Conservation (phyloP, 2,888 invertebrate species). For the Argyresthia albistria region DNA sequence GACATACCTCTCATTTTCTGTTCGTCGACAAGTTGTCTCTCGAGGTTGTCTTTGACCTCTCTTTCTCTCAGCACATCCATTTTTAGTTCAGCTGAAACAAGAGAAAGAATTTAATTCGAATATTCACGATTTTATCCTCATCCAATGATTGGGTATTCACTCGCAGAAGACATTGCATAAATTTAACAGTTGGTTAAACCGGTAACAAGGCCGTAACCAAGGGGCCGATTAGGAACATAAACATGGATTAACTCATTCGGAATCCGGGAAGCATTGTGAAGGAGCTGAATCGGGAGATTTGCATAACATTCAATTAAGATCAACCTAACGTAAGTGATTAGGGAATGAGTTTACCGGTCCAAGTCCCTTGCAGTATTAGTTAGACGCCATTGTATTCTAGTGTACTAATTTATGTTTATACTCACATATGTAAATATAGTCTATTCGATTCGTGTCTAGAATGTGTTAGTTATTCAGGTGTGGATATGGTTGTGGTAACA, state of each 20-base stretch:
- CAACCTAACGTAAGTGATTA: constrained; percentile 64
- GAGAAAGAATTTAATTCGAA: constrained; percentile 12
- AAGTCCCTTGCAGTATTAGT: background rate
- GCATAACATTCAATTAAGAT: constrained; percentile 71
- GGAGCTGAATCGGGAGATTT: constrained; percentile 69
- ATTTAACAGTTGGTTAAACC: constrained; percentile 61
- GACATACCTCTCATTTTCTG: constrained; percentile 94
- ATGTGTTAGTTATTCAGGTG: no score
- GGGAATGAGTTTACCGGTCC: constrained; percentile 46
- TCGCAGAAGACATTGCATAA: constrained; percentile 60
- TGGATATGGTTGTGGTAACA: no score
- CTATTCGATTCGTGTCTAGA: no score
- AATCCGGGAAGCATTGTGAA: constrained; percentile 68
- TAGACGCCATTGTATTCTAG: background rate
- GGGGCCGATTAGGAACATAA: constrained; percentile 69
- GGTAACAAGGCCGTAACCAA: constrained; percentile 61
- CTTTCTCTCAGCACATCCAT: constrained; percentile 95
- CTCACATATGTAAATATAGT: no score
- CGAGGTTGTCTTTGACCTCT: constrained; percentile 93
- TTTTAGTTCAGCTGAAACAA: constrained; percentile 92
- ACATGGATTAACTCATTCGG: constrained; percentile 71
- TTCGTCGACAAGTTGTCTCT: constrained; percentile 94
- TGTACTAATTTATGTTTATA: no score
- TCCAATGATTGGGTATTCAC: background rate
- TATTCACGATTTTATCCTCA: no score